Base-by-base conservation (phyloP, 2,888 invertebrate species). In the Microplitis manilae region DNA sequence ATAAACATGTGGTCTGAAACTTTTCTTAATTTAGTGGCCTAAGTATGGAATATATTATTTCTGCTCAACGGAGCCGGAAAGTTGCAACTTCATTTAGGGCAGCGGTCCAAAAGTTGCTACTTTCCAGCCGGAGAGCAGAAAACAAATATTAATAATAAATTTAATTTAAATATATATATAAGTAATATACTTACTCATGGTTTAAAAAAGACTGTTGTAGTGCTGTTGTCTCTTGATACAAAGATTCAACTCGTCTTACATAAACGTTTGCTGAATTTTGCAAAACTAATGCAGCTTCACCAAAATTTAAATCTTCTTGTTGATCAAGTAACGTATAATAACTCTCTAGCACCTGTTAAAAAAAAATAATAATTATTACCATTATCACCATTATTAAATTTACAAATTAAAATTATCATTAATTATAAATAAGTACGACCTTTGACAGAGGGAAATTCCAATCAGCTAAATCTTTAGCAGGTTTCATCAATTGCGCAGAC, bases 281-380 rank as follows among this genome's bases (percentile, higher is more conserved):
- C 81, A 96, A 89, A 79, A 96, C 90, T 82, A 96, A 88, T n/a
- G 95, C 96, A 77, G 95, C 93, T 90, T 96, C 94, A 1, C 94
- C 92, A 91, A 95, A 96, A 90, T 95, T 95, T 6, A 87, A 81
- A 15, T 84, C 78, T n/a, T 80, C 76, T 0, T 83, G 80, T 61
- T 83, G 78, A 70, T 85, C 83, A 5, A 88, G 77, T 64, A 87
- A 79, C 2, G 78, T 80, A 61, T 80, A 84, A 79, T 88, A 89
- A 15, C 85, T 82, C 40, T 85, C 83, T 61, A 89, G 73, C 15
- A 86, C 80, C 88, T 89, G 77, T 7, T 76, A 81, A 73, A 62
- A 50, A 17, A 17, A 59, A 13, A 59, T 59, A 17, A 62, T 62
- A 50, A 71, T 30, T 75, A 61, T 9, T 50, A 50, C 50, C 13